Evolutionary conservation across 2,888 invertebrate species (phyloP).

Genomic region (Cataglyphis livida): DNA sequence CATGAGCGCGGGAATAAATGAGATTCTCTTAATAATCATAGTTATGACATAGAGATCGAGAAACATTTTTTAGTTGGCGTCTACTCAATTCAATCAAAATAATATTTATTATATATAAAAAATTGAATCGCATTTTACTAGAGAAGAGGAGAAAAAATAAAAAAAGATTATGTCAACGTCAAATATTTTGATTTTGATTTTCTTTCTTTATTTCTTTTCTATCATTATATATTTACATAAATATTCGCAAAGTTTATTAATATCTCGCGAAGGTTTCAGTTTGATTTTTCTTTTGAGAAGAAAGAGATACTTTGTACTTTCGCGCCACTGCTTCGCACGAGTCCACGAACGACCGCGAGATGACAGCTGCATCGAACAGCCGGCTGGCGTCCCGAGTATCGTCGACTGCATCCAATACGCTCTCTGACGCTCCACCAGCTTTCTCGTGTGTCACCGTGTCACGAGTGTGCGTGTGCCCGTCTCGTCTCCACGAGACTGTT

Average conservation of each 20-base stretch:
- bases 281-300: too few relatives aligned
- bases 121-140: too few relatives aligned
- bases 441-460: conserved; percentile 73
- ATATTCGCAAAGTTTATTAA: neutral
- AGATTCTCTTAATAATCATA: too few relatives aligned
- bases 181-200: too few relatives aligned
- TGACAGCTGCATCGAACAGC: conserved; percentile 31
- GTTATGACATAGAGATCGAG: too few relatives aligned
- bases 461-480: conserved; percentile 59
- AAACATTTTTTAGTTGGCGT: too few relatives aligned
- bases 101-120: too few relatives aligned
- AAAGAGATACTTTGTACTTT: conserved; percentile 12
- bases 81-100: too few relatives aligned
- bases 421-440: conserved; percentile 57
- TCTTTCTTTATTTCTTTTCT: too few relatives aligned
- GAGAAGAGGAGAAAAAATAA: too few relatives aligned
- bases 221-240: neutral
- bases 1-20: neutral
- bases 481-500: conserved; percentile 63
- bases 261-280: neutral
- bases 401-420: conserved; percentile 59
- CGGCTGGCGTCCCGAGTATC: conserved; percentile 29
- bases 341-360: conserved; percentile 28
- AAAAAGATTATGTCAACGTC: neutral
- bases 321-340: conserved; percentile 1